Conservation (phyloP, 2,113 vertebrate genomes). For the Psilopogon haemacephalus region DNA sequence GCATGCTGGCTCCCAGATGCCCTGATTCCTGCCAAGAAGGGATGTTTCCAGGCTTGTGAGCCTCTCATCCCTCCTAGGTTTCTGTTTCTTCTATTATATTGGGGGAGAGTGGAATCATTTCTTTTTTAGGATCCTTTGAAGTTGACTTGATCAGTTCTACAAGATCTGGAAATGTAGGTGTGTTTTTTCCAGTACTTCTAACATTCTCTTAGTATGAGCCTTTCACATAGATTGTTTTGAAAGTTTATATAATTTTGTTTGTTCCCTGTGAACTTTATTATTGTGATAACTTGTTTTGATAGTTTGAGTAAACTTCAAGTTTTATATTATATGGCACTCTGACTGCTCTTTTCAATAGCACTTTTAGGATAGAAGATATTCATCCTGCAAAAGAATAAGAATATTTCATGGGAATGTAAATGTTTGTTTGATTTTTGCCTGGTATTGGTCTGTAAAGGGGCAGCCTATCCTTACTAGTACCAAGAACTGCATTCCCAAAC, state of each 20-base stretch:
- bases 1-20: background rate
- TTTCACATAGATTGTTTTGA: background rate
- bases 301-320: background rate
- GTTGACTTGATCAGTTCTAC: background rate
- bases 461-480: background rate
- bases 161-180: background rate
- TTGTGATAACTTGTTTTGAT: background rate
- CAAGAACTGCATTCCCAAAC: background rate
- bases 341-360: background rate
- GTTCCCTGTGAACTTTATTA: background rate
- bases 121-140: background rate
- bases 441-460: background rate
- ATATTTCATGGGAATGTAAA: background rate
- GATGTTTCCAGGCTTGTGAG: background rate
- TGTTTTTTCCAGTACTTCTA: background rate
- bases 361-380: background rate
- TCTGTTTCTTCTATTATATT: background rate
- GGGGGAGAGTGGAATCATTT: background rate
- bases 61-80: background rate
- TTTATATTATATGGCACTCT: background rate
- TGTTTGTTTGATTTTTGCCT: background rate
- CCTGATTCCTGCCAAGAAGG: background rate
- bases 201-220: fast-evolving
- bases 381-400: background rate
- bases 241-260: background rate